These are phyloP conservation scores for Formica selysi DNA, from an alignment of 1,140 invertebrate genomes.

Conservation along the genomic window DNA sequence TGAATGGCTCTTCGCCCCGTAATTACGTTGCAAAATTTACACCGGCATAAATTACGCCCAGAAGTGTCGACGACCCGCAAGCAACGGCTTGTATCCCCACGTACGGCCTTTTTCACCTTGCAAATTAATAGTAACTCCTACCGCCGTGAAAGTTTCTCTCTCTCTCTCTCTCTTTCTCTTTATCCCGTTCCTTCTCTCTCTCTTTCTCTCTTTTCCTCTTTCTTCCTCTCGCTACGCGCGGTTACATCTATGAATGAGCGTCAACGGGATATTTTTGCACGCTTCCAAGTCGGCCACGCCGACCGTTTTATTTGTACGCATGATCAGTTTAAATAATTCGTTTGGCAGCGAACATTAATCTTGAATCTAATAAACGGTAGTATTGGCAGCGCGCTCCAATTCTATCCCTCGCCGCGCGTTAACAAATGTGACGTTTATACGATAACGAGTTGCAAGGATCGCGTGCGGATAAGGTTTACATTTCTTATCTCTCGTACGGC, in stretches of 20 bases:
- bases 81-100: conserved; percentile 29
- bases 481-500: conserved; percentile 25
- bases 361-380: conserved; percentile 44
- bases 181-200: background rate
- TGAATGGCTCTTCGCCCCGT: conserved; percentile 69
- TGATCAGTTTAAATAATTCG: conserved; percentile 61
- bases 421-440: conserved; percentile 56
- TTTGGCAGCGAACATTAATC: conserved; percentile 30
- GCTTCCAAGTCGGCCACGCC: background rate
- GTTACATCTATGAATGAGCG: conserved; percentile 48
- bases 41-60: conserved; percentile 71
- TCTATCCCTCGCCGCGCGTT: background rate
- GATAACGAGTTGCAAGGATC: conserved; percentile 28
- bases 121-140: conserved; percentile 68
- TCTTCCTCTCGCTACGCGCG: background rate
- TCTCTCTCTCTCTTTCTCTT: background rate
- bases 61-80: conserved; percentile 66
- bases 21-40: conserved; percentile 74
- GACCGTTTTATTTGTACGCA: conserved; percentile 26
- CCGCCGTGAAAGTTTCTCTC: background rate
- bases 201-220: background rate
- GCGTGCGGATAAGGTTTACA: conserved; percentile 17
- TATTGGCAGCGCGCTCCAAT: conserved; percentile 54
- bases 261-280: conserved; percentile 52
- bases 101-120: conserved; percentile 66